Evolutionary conservation across 2,888 invertebrate genomes (phyloP), one percentile per base, ranked within the genome.

Genomic region (Napeogenes sylphis): DNA sequence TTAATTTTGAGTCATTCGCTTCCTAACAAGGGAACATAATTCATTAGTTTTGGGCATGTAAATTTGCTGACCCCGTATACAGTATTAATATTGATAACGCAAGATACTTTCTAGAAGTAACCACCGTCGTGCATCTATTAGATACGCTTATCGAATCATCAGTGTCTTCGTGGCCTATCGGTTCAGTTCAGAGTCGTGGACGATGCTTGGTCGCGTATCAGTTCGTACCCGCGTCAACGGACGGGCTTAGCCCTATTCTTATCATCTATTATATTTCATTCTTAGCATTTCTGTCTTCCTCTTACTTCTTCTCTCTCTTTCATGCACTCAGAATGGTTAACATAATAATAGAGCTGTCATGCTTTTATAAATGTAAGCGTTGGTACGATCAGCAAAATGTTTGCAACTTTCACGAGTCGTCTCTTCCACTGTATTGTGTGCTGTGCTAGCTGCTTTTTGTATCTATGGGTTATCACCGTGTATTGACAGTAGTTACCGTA

Each of bases 391-490:
- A 87, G 85, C 88, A 83, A 88, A 79, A 82, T 84, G 85, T 88
- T 87, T 87, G 86, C 85, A 86, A 88, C 86, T 84, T 82, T 87
- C 90, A 87, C 88, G 82, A 85, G 79, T 90, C 85, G 90, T 86
- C 85, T 88, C 85, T 88, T 88, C 90, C 89, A 90, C 90, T 88
- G 85, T 89, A 84, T 79, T 85, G 90, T 89, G 90, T 90, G 90
- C 87, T 89, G 85, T 89, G 90, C 87, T 90, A 90, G 90, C 90
- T 90, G 90, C 90, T 90, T 90, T 88, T 90, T 88, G 90, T 90
- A 86, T 87, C 86, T 89, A 87, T 87, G 85, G 87, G 84, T 87
- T 84, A 85, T 87, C 90, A 90, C 90, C 85, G 84, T 84, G 82
- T 85, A 82, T 82, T 83, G 79, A 82, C 74, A 80, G 83, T 88